These are phyloP conservation scores for Holacanthus passer DNA, from an alignment of 2,113 vertebrate genomes.

Conservation along the genomic window DNA sequence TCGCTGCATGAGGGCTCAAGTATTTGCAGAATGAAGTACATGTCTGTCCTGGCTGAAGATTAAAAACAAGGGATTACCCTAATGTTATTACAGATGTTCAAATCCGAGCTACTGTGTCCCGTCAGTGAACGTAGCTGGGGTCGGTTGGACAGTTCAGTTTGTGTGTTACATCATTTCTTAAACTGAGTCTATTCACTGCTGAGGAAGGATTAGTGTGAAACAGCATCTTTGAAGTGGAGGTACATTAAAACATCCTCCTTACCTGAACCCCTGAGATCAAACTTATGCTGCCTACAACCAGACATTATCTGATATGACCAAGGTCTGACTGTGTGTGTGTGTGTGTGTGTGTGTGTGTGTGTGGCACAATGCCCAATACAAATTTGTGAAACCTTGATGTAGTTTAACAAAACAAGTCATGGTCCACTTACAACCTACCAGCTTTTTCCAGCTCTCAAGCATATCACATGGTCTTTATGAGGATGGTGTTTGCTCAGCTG, in stretches of 20 bases:
- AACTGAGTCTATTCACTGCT: slow-evolving; percentile 52
- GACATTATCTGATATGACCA: background rate
- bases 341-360: background rate
- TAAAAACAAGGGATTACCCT: background rate
- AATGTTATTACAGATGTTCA: slow-evolving; percentile 10
- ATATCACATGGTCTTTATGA: background rate
- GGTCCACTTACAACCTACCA: background rate
- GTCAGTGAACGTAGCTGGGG: background rate
- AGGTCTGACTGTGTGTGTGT: background rate
- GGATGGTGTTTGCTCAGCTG: background rate
- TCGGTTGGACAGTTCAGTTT: background rate
- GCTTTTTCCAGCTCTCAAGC: background rate
- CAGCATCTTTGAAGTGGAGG: background rate
- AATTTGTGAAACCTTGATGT: background rate
- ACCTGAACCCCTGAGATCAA: background rate
- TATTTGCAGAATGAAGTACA: background rate
- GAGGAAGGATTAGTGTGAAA: background rate
- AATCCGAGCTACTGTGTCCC: background rate
- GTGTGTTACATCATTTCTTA: slow-evolving; percentile 34
- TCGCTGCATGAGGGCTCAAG: background rate
- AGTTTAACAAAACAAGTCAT: background rate
- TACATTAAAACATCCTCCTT: background rate
- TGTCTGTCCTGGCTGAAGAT: background rate
- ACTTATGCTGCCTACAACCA: background rate
- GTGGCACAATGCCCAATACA: background rate